These are phyloP conservation scores for Oostethus manadensis DNA, from an alignment of 2,113 vertebrate genomes.

Conservation along the genomic window DNA sequence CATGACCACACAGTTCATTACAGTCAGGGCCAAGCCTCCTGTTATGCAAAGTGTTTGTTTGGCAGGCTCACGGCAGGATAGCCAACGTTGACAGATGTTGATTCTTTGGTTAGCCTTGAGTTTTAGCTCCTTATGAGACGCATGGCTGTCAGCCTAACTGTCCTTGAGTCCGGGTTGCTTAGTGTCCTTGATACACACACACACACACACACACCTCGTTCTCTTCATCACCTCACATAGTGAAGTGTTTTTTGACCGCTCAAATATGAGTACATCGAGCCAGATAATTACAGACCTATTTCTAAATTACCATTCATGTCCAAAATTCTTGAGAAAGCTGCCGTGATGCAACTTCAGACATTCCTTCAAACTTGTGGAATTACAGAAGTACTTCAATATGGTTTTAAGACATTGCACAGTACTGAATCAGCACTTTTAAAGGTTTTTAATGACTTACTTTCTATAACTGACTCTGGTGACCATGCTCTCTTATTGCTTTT, in stretches of 20 bases:
- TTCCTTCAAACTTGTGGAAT: too few species aligned
- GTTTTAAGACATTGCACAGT: too few species aligned
- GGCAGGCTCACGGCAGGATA: constrained; percentile 20
- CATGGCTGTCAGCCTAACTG: constrained; percentile 36
- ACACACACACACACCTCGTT: too few species aligned
- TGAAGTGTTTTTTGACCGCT: constrained; percentile 54
- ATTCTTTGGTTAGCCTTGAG: constrained; percentile 55
- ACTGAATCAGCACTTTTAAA: too few species aligned
- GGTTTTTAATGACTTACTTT: too few species aligned
- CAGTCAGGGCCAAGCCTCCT: constrained; percentile 9
- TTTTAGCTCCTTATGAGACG: constrained; percentile 30
- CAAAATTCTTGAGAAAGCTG: too few species aligned
- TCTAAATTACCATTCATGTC: too few species aligned
- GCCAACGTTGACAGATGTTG: constrained; percentile 42
- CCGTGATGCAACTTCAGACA: too few species aligned
- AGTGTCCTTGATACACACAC: constrained; percentile 61
- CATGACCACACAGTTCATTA: constrained; percentile 14
- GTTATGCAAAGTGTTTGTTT: constrained; percentile 24
- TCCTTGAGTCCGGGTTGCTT: constrained; percentile 57
- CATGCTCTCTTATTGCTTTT: too few species aligned
- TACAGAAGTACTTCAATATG: too few species aligned
- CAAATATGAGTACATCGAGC: constrained; percentile 44
- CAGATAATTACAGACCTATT: too few species aligned
- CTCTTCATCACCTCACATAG: background rate
- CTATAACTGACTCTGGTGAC: too few species aligned